phyloP scores from a whole-genome alignment of 1,140 invertebrate species.

The Drosophila subpulchrella region DNA sequence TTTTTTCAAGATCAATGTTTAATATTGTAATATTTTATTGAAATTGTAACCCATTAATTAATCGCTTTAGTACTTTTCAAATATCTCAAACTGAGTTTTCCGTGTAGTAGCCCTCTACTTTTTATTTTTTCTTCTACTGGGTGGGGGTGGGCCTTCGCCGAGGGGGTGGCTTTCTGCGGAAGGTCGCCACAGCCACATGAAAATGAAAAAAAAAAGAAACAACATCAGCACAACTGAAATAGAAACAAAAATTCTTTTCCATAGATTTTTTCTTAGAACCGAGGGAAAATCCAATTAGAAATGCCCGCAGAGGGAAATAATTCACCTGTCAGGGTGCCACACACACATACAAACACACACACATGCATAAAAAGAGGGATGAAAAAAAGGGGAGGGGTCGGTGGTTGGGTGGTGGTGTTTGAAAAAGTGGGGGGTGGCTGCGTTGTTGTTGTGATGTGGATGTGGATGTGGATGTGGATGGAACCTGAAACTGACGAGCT shows the following conservation, averaged over 20 bases:
- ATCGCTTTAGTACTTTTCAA: too few relatives aligned
- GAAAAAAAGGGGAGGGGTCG: not conserved
- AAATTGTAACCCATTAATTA: too few relatives aligned
- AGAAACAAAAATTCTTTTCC: constrained; percentile 67
- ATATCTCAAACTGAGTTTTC: not conserved
- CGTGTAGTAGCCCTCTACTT: not conserved
- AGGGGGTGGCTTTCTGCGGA: constrained; percentile 38
- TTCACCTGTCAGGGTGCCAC: constrained; percentile 78
- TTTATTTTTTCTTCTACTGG: not conserved
- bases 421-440: constrained; percentile 38
- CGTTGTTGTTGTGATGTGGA: constrained; percentile 38
- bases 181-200: constrained; percentile 46
- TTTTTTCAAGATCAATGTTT: too few relatives aligned
- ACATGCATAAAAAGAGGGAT: constrained; percentile 8
- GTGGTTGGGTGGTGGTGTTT: not conserved
- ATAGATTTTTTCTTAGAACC: constrained; percentile 84
- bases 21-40: not conserved
- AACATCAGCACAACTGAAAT: constrained; percentile 30
- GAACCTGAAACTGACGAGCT: constrained; percentile 70
- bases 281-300: constrained; percentile 84
- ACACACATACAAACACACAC: constrained; percentile 29
- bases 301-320: constrained; percentile 83
- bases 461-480: constrained; percentile 50
- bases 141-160: not conserved
- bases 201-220: constrained; percentile 2